Percentiles rank a stretch among this genome's conserved stretches.
These are phyloP conservation scores for Drosophila pachea DNA, from an alignment of 1,140 invertebrate genomes.

Conservation along the genomic window DNA sequence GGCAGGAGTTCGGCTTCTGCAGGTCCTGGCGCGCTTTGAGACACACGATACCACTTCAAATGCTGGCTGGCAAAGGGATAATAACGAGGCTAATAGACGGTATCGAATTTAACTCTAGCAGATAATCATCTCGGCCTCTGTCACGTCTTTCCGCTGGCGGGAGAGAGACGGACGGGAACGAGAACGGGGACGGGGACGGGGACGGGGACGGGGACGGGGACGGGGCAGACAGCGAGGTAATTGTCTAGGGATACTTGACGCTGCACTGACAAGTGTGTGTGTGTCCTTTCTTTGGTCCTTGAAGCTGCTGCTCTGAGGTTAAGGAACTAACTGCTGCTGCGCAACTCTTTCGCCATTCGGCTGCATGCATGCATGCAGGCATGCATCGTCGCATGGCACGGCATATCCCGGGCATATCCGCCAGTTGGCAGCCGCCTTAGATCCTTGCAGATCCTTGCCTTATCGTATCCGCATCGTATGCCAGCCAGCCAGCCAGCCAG, in stretches of 20 bases:
- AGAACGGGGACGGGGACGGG: neutral
- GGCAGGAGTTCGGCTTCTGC: neutral
- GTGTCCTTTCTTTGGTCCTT: conserved; percentile 29
- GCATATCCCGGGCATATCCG: conserved; percentile 18
- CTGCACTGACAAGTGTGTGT: conserved; percentile 57
- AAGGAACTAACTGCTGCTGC: conserved; percentile 44
- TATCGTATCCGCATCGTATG: conserved; percentile 23
- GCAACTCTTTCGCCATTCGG: conserved; percentile 33
- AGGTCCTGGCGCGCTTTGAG: conserved; percentile 57
- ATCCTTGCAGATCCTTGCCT: conserved; percentile 13
- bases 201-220: conserved; percentile 1
- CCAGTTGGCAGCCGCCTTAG: conserved; percentile 51
- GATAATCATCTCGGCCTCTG: conserved; percentile 68
- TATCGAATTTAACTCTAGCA: conserved; percentile 78
- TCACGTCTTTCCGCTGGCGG: conserved; percentile 11
- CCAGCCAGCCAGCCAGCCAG: neutral
- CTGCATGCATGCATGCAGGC: conserved; percentile 14
- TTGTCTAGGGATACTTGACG: conserved; percentile 72
- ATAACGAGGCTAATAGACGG: conserved; percentile 79
- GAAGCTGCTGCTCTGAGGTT: conserved; percentile 41
- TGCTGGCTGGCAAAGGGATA: conserved; percentile 60
- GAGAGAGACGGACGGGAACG: neutral
- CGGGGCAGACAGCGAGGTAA: conserved; percentile 36
- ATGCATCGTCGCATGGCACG: conserved; percentile 11
- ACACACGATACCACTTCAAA: conserved; percentile 77